Evolutionary conservation across 53 echinoderm and acorn worm genomes (phyloP).

Genomic region (Patiria pectinifera): DNA sequence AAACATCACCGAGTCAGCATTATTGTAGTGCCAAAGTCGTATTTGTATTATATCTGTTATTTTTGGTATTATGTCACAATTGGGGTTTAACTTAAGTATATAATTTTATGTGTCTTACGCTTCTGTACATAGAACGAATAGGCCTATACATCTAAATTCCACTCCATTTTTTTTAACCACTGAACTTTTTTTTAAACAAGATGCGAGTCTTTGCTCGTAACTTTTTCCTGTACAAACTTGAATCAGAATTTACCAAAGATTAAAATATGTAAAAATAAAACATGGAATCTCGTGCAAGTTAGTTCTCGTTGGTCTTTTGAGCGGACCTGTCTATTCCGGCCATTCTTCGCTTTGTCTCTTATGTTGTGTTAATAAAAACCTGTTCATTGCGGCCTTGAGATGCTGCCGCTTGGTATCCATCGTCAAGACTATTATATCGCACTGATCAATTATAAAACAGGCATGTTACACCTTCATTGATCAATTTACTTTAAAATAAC

Average conservation of each 20-base stretch:
- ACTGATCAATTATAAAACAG: no score
- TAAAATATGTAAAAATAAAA: neutral
- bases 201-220: neutral
- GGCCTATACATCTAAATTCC: neutral
- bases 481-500: no score
- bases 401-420: no score
- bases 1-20: constrained; percentile 54
- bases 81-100: constrained; percentile 17
- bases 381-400: no score
- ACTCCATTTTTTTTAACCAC: neutral
- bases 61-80: neutral
- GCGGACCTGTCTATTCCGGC: neutral
- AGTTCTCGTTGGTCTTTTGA: neutral
- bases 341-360: neutral
- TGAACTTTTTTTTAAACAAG: neutral
- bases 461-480: no score
- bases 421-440: no score
- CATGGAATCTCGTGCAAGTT: neutral
- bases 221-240: neutral
- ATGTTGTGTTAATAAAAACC: neutral
- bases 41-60: constrained; percentile 38
- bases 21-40: constrained; percentile 49
- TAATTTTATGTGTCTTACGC: constrained; percentile 4
- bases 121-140: neutral
- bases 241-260: constrained; percentile 19